phyloP scores from a whole-genome alignment of 2,888 invertebrate species.

The Pyrrhia umbra region DNA sequence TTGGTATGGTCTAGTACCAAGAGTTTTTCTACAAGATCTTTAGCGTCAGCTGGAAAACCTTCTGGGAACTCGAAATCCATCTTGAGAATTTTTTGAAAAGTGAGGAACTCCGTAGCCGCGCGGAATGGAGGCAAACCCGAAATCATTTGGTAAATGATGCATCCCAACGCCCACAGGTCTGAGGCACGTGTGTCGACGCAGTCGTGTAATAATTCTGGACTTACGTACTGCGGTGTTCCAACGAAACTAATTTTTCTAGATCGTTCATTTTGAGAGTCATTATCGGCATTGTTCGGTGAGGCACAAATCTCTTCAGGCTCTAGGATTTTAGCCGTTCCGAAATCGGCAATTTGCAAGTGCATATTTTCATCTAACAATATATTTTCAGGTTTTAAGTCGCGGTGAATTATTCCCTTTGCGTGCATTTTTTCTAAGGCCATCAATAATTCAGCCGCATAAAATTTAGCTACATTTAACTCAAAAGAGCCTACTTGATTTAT shows the following conservation, averaged over 20 bases:
- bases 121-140: conserved; percentile 98
- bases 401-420: conserved; percentile 96
- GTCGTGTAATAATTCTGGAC: conserved; percentile 97
- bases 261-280: conserved; percentile 83
- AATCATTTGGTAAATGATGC: conserved; percentile 99
- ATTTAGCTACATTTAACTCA: conserved; percentile 96
- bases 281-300: conserved; percentile 69
- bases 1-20: conserved; percentile 95
- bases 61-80: conserved; percentile 98
- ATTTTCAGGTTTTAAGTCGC: conserved; percentile 99
- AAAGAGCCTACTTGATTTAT: conserved; percentile 97
- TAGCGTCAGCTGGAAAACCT: conserved; percentile 96
- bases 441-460: conserved; percentile 98
- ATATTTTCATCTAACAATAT: conserved; percentile 98
- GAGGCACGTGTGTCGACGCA: conserved; percentile 94
- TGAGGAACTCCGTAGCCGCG: conserved; percentile 97
- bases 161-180: conserved; percentile 99
- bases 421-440: conserved; percentile 98
- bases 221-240: conserved; percentile 99
- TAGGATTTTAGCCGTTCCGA: conserved; percentile 98
- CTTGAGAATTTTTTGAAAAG: conserved; percentile 98
- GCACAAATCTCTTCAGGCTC: conserved; percentile 78
- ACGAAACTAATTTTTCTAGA: conserved; percentile 96
- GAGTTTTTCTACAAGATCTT: conserved; percentile 96
- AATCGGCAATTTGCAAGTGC: conserved; percentile 99